These are phyloP conservation scores for Eumaeus atala DNA, from an alignment of 1,140 invertebrate genomes.

Conservation along the genomic window DNA sequence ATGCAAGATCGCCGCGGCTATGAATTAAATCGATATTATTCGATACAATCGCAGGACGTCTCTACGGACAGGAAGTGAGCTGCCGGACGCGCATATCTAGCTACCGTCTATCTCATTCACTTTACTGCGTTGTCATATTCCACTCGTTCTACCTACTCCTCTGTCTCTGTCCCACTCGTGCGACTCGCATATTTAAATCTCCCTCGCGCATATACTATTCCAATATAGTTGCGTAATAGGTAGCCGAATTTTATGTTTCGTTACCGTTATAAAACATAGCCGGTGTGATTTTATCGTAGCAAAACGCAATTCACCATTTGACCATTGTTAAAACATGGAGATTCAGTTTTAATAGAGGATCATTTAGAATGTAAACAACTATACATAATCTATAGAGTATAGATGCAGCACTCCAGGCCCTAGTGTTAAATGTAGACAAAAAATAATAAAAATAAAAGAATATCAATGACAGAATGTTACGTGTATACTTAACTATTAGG, in stretches of 20 bases:
- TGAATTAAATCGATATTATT: slow-evolving; percentile 17
- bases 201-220: slow-evolving; percentile 39
- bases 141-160: slow-evolving; percentile 33
- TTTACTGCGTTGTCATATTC: slow-evolving; percentile 50
- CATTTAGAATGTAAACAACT: too few relatives aligned
- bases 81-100: slow-evolving; percentile 68
- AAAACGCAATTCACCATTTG: slow-evolving; percentile 9
- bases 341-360: too few relatives aligned
- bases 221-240: slow-evolving; percentile 58
- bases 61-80: slow-evolving; percentile 53
- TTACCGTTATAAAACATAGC: slow-evolving; percentile 37
- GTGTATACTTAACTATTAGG: too few relatives aligned
- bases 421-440: too few relatives aligned
- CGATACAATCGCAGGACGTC: slow-evolving; percentile 29
- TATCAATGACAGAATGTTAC: too few relatives aligned
- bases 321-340: too few relatives aligned
- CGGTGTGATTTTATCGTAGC: slow-evolving; percentile 6
- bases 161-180: slow-evolving; percentile 36
- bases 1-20: neutral
- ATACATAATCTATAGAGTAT: too few relatives aligned
- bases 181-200: slow-evolving; percentile 32
- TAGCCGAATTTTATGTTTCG: slow-evolving; percentile 60
- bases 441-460: too few relatives aligned
- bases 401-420: too few relatives aligned
- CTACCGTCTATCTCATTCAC: slow-evolving; percentile 64